A percentile compares a stretch with the other conserved stretches of the same genome.
These are phyloP conservation scores for Sarcophaga rosellei DNA, from an alignment of 2,888 invertebrate species.

Conservation along the genomic window DNA sequence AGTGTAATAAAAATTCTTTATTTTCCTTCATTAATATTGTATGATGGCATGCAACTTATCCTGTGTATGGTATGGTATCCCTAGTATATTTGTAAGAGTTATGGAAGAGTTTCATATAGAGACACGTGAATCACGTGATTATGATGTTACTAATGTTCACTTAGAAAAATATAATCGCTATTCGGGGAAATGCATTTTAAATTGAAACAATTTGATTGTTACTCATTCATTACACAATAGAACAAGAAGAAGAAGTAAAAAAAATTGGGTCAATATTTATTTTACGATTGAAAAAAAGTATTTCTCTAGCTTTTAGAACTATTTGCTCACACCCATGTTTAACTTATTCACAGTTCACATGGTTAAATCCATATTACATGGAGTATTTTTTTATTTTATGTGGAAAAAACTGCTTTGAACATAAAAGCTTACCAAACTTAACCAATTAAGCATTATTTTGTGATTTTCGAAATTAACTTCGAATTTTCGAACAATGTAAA, in stretches of 20 bases:
- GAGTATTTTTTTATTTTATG: too few relatives aligned
- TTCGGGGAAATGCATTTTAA: conserved; percentile 27
- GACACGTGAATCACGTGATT: conserved; percentile 48
- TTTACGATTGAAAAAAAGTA: too few relatives aligned
- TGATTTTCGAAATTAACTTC: too few relatives aligned
- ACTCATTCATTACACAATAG: neutral
- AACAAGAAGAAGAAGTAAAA: neutral
- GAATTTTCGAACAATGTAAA: too few relatives aligned
- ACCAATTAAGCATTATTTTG: too few relatives aligned
- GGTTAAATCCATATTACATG: too few relatives aligned
- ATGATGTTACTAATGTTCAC: conserved; percentile 26
- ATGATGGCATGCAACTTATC: conserved; percentile 59
- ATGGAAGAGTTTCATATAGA: conserved; percentile 21
- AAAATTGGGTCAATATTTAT: neutral
- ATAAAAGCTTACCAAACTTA: too few relatives aligned
- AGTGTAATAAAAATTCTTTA: conserved; percentile 55
- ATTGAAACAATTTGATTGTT: neutral
- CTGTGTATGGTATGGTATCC: conserved; percentile 1
- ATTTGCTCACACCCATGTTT: neutral
- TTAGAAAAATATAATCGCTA: conserved; percentile 1
- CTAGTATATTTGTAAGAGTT: neutral
- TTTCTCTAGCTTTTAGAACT: too few relatives aligned
- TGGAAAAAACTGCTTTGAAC: too few relatives aligned
- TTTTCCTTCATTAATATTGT: conserved; percentile 58
- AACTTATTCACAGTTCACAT: neutral